Conservation (phyloP, 2,797 vertebrate species). For the Pipistrellus pipistrellus region DNA sequence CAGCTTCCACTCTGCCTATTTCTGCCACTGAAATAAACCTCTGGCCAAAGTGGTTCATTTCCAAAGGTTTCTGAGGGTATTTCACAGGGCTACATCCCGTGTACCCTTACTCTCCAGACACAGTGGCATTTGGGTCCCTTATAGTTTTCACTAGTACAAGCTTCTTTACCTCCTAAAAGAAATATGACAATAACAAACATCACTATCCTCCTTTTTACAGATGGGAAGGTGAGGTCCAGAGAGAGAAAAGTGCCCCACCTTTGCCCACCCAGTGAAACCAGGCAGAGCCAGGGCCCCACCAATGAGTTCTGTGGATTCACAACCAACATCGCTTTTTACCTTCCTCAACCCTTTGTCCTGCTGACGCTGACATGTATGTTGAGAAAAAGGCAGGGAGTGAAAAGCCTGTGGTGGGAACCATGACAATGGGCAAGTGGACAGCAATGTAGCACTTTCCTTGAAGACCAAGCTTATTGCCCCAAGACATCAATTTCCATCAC, state of each 20-base stretch:
- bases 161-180: slow-evolving; percentile 3
- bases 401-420: not conserved
- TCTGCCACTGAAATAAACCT: not conserved
- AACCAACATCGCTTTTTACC: not conserved
- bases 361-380: not conserved
- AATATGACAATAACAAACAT: not conserved
- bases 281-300: not conserved
- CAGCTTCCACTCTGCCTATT: not conserved
- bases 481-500: slow-evolving; percentile 18
- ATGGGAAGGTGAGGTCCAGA: not conserved
- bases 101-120: not conserved
- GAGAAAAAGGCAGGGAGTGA: not conserved
- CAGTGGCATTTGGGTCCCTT: not conserved
- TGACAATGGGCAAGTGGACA: not conserved
- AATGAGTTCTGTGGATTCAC: slow-evolving; percentile 21
- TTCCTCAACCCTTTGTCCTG: not conserved
- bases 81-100: not conserved
- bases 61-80: not conserved
- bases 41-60: not conserved
- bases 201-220: not conserved
- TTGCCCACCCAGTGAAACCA: not conserved
- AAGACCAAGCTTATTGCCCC: not conserved
- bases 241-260: not conserved
- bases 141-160: not conserved
- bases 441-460: not conserved